Percentiles rank a stretch among this genome's conserved stretches.
Conservation (phyloP, 2,113 vertebrate genomes). For the Mobula hypostoma region DNA sequence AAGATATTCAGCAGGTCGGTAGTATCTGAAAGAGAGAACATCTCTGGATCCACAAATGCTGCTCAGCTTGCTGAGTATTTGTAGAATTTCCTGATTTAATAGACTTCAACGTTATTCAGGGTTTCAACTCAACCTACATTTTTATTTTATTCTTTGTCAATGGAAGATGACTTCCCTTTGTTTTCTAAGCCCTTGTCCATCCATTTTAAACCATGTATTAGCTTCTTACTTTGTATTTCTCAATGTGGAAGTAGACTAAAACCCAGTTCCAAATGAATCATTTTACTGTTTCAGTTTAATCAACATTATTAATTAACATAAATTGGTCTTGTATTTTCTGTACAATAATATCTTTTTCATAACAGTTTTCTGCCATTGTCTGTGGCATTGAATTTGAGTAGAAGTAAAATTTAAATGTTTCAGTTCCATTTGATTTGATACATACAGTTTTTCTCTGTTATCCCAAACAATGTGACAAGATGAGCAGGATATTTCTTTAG, state of each 20-base stretch:
- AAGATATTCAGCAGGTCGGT: too few species aligned
- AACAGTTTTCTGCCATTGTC: background rate
- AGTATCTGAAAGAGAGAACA: too few species aligned
- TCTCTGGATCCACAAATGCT: too few species aligned
- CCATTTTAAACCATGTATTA: background rate
- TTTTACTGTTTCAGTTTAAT: too few species aligned
- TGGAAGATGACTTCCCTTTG: background rate
- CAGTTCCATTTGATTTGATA: background rate
- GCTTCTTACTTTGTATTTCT: background rate
- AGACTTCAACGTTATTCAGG: too few species aligned
- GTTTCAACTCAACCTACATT: too few species aligned
- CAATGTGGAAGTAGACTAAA: too few species aligned
- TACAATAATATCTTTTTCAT: background rate
- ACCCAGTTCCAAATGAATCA: too few species aligned
- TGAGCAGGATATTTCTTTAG: background rate
- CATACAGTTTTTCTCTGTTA: background rate
- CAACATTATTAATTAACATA: too few species aligned
- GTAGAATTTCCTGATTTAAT: too few species aligned
- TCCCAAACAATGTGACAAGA: background rate
- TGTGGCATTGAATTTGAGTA: background rate
- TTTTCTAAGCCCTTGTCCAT: background rate
- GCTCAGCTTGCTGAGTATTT: too few species aligned
- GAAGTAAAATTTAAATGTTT: background rate
- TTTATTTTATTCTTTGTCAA: background rate
- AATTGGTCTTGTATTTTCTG: background rate